Conservation (phyloP, 1,140 invertebrate species). For the Orussus abietinus region DNA sequence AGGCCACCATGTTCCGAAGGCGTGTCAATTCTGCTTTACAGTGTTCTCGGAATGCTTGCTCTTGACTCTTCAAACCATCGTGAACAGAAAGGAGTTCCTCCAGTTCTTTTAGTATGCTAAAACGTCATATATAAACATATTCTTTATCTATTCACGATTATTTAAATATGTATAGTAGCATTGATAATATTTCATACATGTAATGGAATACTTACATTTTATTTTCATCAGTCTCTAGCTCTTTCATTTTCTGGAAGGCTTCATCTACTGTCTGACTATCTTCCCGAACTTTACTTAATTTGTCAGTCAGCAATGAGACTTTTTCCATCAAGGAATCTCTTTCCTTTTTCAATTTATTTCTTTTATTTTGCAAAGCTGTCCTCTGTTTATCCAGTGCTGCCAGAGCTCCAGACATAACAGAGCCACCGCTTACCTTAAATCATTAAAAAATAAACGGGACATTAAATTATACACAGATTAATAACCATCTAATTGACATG, state of each 20-base stretch:
- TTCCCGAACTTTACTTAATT: conserved; percentile 27
- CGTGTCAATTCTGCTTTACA: conserved; percentile 65
- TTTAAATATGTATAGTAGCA: conserved; percentile 1
- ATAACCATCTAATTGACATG: too few species aligned
- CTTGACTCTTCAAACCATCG: conserved; percentile 71
- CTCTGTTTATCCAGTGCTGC: conserved; percentile 56
- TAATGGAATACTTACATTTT: conserved; percentile 42
- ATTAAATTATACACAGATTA: too few species aligned
- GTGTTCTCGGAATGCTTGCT: conserved; percentile 70
- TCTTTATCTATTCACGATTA: conserved; percentile 2
- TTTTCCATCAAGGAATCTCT: conserved; percentile 40
- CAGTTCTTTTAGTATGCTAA: conserved; percentile 62
- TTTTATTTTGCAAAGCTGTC: conserved; percentile 48
- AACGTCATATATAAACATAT: too few species aligned
- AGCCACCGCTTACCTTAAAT: conserved; percentile 8
- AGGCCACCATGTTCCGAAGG: conserved; percentile 58
- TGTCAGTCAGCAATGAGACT: conserved; percentile 27
- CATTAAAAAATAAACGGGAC: too few species aligned
- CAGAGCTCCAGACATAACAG: conserved; percentile 14
- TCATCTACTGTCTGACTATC: conserved; percentile 30
- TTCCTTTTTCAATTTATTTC: conserved; percentile 47
- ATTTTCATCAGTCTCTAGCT: conserved; percentile 52
- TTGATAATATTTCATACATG: conserved; percentile 4
- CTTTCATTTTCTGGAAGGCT: conserved; percentile 47
- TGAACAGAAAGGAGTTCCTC: conserved; percentile 65